Percentiles rank a stretch among this genome's conserved stretches.
Evolutionary conservation across 2,888 invertebrate species (phyloP).

Genomic region (Stratiomys singularior): DNA sequence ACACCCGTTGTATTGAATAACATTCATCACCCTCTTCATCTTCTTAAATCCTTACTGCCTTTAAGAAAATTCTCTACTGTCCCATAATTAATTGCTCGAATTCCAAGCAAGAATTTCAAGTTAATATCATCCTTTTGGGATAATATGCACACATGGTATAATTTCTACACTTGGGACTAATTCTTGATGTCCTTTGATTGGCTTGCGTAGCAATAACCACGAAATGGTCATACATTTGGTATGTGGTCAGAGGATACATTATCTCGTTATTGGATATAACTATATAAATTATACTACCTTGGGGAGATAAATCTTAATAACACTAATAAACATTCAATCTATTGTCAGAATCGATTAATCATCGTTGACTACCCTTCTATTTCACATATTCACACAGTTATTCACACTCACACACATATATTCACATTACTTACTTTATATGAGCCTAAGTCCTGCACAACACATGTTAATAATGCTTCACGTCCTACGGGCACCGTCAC

Average conservation of each 20-base stretch:
- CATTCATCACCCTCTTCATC: no score
- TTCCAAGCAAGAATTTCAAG: not conserved
- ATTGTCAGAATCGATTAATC: conserved; percentile 44
- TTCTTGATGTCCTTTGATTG: not conserved
- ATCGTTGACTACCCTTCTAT: no score
- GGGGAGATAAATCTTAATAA: conserved; percentile 39
- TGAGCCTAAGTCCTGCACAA: conserved; percentile 74
- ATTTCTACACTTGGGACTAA: not conserved
- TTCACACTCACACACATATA: no score
- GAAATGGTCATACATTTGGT: no score
- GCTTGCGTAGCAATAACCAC: not conserved
- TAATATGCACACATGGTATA: not conserved
- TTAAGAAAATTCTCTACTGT: no score
- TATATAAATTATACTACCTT: conserved; percentile 50
- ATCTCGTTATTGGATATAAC: conserved; percentile 39
- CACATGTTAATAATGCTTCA: conserved; percentile 74
- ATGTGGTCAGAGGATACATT: conserved; percentile 42
- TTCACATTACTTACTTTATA: conserved; percentile 73
- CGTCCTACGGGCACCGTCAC: conserved; percentile 76
- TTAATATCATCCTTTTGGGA: conserved; percentile 5
- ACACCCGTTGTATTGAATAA: no score
- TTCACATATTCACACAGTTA: no score
- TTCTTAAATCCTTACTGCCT: no score
- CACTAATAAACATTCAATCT: conserved; percentile 51
- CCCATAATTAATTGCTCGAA: conserved; percentile 16